A percentile compares a stretch with the other conserved stretches of the same genome.
These are phyloP conservation scores for Linyphia triangularis DNA, from an alignment of 2,888 invertebrate species.

Conservation along the genomic window DNA sequence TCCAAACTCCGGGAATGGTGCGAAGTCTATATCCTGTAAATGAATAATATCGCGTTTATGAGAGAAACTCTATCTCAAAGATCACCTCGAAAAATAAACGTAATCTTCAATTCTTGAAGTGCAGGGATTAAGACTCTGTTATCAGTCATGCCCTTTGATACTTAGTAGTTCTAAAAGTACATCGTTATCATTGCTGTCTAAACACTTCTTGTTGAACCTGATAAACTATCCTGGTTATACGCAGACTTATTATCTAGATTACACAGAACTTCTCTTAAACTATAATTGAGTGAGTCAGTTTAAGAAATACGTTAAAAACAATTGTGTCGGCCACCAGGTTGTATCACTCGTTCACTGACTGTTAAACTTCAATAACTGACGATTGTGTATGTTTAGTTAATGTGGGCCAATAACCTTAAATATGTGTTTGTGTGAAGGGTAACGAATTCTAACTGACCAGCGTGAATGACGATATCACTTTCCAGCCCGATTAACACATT, in stretches of 20 bases:
- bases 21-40: neutral
- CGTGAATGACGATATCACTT: no score
- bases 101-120: conserved; percentile 28
- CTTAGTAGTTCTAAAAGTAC: conserved; percentile 13
- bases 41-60: neutral
- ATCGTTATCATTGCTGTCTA: conserved; percentile 15
- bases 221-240: conserved; percentile 3
- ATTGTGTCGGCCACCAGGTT: no score
- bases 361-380: no score
- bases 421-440: no score
- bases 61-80: conserved; percentile 14
- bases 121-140: conserved; percentile 33
- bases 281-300: neutral
- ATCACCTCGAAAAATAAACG: neutral
- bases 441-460: no score
- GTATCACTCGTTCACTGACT: no score
- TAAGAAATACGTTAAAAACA: neutral
- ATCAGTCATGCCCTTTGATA: conserved; percentile 30
- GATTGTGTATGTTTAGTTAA: no score
- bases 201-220: conserved; percentile 18
- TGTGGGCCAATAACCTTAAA: no score
- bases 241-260: neutral
- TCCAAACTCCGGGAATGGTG: no score
- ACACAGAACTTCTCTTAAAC: neutral
- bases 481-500: no score